Evolutionary conservation across 2,113 vertebrate species (phyloP).

Genomic region (Ovis canadensis): DNA sequence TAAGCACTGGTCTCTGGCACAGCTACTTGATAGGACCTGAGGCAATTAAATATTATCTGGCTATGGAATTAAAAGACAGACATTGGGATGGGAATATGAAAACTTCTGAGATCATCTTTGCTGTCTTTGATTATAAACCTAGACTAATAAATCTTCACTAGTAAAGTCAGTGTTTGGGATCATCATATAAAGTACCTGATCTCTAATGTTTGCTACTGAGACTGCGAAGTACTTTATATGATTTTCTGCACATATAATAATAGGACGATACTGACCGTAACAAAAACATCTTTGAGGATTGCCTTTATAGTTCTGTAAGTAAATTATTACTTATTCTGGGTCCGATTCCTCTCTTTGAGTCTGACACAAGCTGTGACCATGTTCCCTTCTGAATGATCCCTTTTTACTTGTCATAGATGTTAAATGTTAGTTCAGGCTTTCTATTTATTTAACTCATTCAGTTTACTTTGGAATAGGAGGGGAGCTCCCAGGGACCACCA

Average conservation of each 20-base stretch:
- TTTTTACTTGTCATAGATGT: neutral
- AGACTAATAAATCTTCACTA: neutral
- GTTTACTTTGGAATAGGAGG: constrained; percentile 19
- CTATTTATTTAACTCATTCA: neutral
- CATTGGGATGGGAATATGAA: neutral
- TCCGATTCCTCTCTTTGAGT: neutral
- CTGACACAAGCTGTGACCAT: neutral
- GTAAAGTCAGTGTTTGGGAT: neutral
- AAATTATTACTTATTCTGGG: neutral
- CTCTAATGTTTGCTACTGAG: neutral
- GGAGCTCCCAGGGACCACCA: neutral
- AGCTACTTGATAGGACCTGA: neutral
- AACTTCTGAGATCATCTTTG: neutral
- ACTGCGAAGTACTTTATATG: neutral
- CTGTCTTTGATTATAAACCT: neutral
- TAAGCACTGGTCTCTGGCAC: neutral
- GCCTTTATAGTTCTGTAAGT: neutral
- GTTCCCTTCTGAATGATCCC: neutral
- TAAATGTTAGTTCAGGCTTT: neutral
- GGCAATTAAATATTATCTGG: neutral
- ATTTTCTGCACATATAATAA: neutral
- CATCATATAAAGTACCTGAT: neutral
- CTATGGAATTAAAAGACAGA: neutral
- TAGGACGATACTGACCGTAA: neutral
- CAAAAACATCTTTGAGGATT: neutral